phyloP scores from a whole-genome alignment of 2,888 invertebrate genomes.

The Catocala fraxini region DNA sequence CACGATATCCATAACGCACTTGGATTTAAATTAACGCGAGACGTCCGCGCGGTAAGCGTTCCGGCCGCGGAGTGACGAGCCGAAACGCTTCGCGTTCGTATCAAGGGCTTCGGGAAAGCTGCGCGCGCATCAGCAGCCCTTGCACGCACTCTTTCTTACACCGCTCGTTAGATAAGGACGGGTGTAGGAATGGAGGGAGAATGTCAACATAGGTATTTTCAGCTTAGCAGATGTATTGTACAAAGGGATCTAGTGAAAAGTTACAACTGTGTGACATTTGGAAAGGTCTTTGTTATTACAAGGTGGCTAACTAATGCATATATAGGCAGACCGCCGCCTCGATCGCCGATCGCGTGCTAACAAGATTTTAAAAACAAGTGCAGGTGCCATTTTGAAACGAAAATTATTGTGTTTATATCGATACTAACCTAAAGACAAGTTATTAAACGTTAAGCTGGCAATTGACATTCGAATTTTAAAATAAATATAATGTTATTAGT shows the following conservation, averaged over 20 bases:
- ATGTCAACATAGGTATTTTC: slow-evolving; percentile 63
- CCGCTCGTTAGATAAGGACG: slow-evolving; percentile 36
- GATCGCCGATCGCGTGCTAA: slow-evolving; percentile 15
- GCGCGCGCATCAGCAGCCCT: slow-evolving; percentile 62
- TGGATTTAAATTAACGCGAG: slow-evolving; percentile 51
- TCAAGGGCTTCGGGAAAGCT: slow-evolving; percentile 52
- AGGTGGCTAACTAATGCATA: slow-evolving; percentile 27
- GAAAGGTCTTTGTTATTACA: slow-evolving; percentile 35
- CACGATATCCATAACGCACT: slow-evolving; percentile 56
- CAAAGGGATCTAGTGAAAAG: slow-evolving; percentile 50
- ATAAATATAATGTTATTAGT: too few relatives aligned
- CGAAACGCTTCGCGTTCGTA: slow-evolving; percentile 20
- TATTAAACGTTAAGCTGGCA: too few relatives aligned
- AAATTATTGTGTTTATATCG: too few relatives aligned
- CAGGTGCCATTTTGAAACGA: slow-evolving; percentile 3
- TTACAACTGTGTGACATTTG: slow-evolving; percentile 55
- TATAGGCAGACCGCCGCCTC: background rate
- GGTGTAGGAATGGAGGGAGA: slow-evolving; percentile 39
- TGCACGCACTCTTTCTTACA: slow-evolving; percentile 37
- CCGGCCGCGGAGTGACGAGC: slow-evolving; percentile 73
- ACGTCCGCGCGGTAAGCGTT: slow-evolving; percentile 75
- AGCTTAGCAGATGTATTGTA: slow-evolving; percentile 59
- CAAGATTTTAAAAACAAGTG: slow-evolving; percentile 8
- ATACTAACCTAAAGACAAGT: too few relatives aligned
- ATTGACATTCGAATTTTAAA: too few relatives aligned